Conservation (phyloP, 2,888 invertebrate species). For the Gasteruption jaculator region DNA sequence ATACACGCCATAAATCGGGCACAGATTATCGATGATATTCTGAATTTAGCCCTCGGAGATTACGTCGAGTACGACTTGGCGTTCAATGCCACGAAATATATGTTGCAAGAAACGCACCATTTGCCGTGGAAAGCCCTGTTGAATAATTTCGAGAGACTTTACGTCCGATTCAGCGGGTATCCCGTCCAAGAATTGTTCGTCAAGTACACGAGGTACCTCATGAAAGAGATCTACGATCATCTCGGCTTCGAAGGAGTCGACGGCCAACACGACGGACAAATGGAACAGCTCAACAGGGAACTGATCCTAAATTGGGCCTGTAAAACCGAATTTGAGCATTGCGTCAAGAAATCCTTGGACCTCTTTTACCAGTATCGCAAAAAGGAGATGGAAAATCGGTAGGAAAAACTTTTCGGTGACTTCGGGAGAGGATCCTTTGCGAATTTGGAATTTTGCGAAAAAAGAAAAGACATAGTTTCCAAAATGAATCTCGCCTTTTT, state of each 20-base stretch:
- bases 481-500: no score
- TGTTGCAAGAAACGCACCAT: constrained; percentile 65
- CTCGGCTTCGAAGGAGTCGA: constrained; percentile 56
- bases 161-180: constrained; percentile 31
- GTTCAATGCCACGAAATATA: constrained; percentile 65
- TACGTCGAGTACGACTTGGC: constrained; percentile 60
- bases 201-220: constrained; percentile 47
- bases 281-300: constrained; percentile 60
- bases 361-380: constrained; percentile 40
- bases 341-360: constrained; percentile 53
- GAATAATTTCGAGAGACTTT: constrained; percentile 48
- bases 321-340: constrained; percentile 59
- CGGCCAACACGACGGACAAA: constrained; percentile 51
- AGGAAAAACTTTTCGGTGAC: constrained; percentile 11
- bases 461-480: no score
- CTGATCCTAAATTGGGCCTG: constrained; percentile 65
- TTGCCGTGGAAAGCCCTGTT: constrained; percentile 69
- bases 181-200: constrained; percentile 11
- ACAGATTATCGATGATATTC: constrained; percentile 76
- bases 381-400: constrained; percentile 11
- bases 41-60: constrained; percentile 70
- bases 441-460: no score
- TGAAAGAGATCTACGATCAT: constrained; percentile 52
- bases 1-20: constrained; percentile 70
- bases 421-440: no score